phyloP scores from a whole-genome alignment of 2,113 vertebrate genomes.

The Xerus inauris region DNA sequence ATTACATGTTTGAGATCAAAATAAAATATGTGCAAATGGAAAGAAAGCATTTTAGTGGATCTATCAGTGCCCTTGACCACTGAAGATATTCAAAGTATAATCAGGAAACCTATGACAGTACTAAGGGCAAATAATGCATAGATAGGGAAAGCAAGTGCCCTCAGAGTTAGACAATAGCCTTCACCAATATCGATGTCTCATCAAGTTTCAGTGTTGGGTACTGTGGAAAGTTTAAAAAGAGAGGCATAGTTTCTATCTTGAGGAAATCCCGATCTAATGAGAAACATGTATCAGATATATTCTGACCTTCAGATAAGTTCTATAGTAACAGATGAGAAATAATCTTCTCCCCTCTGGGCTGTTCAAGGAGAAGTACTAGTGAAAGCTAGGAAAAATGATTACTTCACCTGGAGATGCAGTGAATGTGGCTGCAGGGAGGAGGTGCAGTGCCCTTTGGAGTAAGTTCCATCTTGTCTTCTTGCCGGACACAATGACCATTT shows the following conservation, averaged over 20 bases:
- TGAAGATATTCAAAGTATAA: neutral
- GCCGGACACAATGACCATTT: constrained; percentile 30
- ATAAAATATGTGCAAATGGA: neutral
- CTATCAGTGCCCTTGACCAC: neutral
- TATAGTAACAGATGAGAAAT: neutral
- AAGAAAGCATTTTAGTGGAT: neutral
- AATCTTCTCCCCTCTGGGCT: neutral
- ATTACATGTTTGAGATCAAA: neutral
- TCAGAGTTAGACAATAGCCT: neutral
- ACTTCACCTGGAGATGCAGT: neutral
- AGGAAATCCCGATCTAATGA: neutral
- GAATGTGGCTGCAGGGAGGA: neutral
- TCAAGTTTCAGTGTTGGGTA: neutral
- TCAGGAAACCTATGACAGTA: neutral
- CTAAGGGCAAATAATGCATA: neutral
- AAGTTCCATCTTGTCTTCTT: constrained; percentile 31
- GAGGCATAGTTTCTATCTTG: neutral
- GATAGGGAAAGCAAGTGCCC: neutral
- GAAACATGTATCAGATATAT: neutral
- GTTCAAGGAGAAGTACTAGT: constrained; percentile 1
- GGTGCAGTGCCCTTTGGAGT: neutral
- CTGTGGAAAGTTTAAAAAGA: neutral
- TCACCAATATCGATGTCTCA: neutral
- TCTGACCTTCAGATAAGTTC: neutral
- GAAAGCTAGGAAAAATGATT: neutral